Evolutionary conservation across 2,797 vertebrate species (phyloP).

Genomic region (Crocidura indochinensis): DNA sequence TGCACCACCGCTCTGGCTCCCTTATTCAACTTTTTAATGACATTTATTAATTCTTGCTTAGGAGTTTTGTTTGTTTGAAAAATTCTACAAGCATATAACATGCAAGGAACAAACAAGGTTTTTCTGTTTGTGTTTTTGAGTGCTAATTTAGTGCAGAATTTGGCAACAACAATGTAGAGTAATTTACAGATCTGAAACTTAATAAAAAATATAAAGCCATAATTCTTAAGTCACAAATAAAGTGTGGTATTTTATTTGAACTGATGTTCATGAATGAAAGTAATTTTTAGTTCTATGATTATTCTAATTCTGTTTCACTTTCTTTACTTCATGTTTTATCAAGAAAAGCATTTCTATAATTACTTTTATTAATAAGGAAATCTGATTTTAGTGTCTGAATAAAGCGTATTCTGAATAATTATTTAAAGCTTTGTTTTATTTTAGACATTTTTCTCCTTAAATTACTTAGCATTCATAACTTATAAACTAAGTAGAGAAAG

Average conservation of each 20-base stretch:
- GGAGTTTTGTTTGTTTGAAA: conserved; percentile 78
- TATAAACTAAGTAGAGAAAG: too few relatives aligned
- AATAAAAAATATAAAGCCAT: conserved; percentile 86
- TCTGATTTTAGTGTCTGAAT: not conserved
- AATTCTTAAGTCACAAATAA: conserved; percentile 84
- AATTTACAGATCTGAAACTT: conserved; percentile 86
- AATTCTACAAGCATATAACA: conserved; percentile 70
- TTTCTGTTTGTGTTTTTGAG: conserved; percentile 83
- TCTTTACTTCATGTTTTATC: not conserved
- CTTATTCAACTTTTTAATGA: conserved; percentile 81
- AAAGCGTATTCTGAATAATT: too few relatives aligned
- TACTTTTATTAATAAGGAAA: not conserved
- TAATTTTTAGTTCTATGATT: conserved; percentile 79
- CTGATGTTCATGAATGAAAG: conserved; percentile 82
- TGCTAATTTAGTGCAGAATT: conserved; percentile 85
- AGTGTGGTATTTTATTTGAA: conserved; percentile 86
- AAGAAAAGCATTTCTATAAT: not conserved
- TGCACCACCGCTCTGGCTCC: too few relatives aligned
- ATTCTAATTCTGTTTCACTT: conserved; percentile 42
- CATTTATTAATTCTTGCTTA: conserved; percentile 83
- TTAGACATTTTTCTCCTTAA: not conserved
- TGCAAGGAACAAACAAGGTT: conserved; percentile 83
- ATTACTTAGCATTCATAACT: not conserved
- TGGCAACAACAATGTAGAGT: conserved; percentile 67
- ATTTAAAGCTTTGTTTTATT: not conserved